Conservation (phyloP, 2,888 invertebrate genomes). For the Scaptomyza reducta region DNA sequence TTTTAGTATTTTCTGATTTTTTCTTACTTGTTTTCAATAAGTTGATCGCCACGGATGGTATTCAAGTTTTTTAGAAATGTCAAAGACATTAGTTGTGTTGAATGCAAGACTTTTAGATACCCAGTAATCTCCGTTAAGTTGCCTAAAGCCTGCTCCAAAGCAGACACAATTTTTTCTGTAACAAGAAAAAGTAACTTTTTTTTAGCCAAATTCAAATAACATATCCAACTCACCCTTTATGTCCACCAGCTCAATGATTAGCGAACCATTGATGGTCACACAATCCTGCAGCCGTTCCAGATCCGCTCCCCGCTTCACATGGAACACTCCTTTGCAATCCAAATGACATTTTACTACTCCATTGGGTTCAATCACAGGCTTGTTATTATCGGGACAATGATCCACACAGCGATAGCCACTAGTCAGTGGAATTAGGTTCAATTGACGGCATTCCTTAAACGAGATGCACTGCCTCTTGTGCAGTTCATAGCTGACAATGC, state of each 20-base stretch:
- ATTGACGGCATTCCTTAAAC: slow-evolving; percentile 57
- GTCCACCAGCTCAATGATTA: slow-evolving; percentile 86
- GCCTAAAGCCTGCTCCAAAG: slow-evolving; percentile 87
- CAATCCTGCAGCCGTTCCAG: slow-evolving; percentile 86
- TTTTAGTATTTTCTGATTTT: too few relatives aligned
- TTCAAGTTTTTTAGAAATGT: slow-evolving; percentile 88
- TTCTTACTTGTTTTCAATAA: slow-evolving; percentile 74
- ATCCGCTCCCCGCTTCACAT: slow-evolving; percentile 60
- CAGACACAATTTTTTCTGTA: slow-evolving; percentile 77
- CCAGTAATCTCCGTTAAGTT: slow-evolving; percentile 88
- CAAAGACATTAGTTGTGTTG: slow-evolving; percentile 87
- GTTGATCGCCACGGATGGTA: slow-evolving; percentile 86
- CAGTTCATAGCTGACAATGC: slow-evolving; percentile 59
- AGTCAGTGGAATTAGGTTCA: slow-evolving; percentile 56
- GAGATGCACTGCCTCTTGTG: slow-evolving; percentile 66
- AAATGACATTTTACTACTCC: slow-evolving; percentile 53
- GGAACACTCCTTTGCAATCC: slow-evolving; percentile 67
- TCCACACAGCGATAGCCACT: slow-evolving; percentile 86
- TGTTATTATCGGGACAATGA: slow-evolving; percentile 87
- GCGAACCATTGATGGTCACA: slow-evolving; percentile 88
- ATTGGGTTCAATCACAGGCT: slow-evolving; percentile 28
- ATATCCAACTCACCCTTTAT: slow-evolving; percentile 61
- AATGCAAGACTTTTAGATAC: slow-evolving; percentile 88
- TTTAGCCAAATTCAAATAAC: too few relatives aligned
- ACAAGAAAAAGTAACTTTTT: slow-evolving; percentile 1